phyloP scores from a whole-genome alignment of 2,113 vertebrate species.

The Orientallactaga bullata region DNA sequence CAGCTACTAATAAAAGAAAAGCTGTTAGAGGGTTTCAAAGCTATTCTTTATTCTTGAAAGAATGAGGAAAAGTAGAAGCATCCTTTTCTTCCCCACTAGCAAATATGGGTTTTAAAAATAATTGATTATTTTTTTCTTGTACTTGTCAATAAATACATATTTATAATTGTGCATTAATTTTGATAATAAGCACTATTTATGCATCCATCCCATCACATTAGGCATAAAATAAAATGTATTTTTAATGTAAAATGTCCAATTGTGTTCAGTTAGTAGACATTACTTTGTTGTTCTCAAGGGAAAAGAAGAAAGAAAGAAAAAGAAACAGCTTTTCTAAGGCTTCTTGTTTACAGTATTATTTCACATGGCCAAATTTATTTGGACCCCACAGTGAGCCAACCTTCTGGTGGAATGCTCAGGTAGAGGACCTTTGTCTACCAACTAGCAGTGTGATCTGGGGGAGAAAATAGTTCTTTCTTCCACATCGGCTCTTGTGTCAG shows the following conservation, averaged over 20 bases:
- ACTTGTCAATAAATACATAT: slow-evolving; percentile 30
- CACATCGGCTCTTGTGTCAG: neutral
- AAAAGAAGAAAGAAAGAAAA: neutral
- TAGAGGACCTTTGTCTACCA: neutral
- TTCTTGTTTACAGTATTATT: slow-evolving; percentile 3
- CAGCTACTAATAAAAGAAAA: slow-evolving; percentile 85
- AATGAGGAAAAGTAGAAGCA: slow-evolving; percentile 18
- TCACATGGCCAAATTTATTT: slow-evolving; percentile 23
- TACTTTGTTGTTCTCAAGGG: slow-evolving; percentile 22
- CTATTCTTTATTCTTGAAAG: slow-evolving; percentile 81
- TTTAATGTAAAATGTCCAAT: slow-evolving; percentile 5
- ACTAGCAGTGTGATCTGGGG: neutral
- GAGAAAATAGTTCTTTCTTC: neutral
- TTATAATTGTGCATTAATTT: slow-evolving; percentile 53
- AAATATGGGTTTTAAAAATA: slow-evolving; percentile 44
- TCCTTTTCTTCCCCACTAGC: neutral
- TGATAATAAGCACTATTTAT: slow-evolving; percentile 26
- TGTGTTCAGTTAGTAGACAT: neutral
- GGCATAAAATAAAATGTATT: slow-evolving; percentile 40
- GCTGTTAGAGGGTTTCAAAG: slow-evolving; percentile 79
- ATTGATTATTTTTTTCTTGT: slow-evolving; percentile 30
- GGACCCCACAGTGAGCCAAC: neutral
- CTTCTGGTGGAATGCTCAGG: neutral
- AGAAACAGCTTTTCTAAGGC: neutral
- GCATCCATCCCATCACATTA: neutral